Percentiles rank a stretch among this genome's conserved stretches.
phyloP scores from a whole-genome alignment of 1,140 invertebrate species.

The Microplitis mediator region DNA sequence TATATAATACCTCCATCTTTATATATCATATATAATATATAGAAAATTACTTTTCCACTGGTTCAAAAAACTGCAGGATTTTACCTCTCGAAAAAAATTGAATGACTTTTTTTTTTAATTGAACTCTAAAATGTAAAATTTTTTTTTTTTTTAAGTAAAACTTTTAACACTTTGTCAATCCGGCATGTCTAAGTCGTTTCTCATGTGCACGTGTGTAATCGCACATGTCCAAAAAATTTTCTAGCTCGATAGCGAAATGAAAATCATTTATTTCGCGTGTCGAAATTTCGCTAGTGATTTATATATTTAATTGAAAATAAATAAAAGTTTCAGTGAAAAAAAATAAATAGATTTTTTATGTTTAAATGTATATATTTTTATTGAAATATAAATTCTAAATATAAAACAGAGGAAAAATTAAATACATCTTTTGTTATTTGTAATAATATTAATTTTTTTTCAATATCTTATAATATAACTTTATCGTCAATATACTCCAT shows the following conservation, averaged over 20 bases:
- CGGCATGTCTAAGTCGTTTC: background rate
- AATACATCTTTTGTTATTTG: constrained; percentile 24
- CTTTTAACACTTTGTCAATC: background rate
- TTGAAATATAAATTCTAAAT: constrained; percentile 35
- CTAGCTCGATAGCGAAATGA: too few relatives aligned
- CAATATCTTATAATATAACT: constrained; percentile 29
- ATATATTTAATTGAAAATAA: background rate
- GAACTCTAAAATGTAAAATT: background rate
- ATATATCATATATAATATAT: background rate
- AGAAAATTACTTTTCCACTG: too few relatives aligned
- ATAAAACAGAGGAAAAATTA: constrained; percentile 35
- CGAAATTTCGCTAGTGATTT: too few relatives aligned
- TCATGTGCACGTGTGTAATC: background rate
- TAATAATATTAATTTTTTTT: background rate
- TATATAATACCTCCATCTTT: too few relatives aligned
- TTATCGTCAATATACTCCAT: constrained; percentile 38
- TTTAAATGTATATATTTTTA: constrained; percentile 27
- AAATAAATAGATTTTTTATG: background rate
- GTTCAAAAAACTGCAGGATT: too few relatives aligned
- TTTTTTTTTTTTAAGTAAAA: background rate
- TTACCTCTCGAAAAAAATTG: too few relatives aligned
- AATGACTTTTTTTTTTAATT: background rate
- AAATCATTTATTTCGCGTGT: too few relatives aligned
- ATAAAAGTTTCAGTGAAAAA: too few relatives aligned
- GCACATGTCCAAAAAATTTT: background rate